Evolutionary conservation across 1,140 invertebrate species (phyloP).

Genomic region (Sinella curviseta): DNA sequence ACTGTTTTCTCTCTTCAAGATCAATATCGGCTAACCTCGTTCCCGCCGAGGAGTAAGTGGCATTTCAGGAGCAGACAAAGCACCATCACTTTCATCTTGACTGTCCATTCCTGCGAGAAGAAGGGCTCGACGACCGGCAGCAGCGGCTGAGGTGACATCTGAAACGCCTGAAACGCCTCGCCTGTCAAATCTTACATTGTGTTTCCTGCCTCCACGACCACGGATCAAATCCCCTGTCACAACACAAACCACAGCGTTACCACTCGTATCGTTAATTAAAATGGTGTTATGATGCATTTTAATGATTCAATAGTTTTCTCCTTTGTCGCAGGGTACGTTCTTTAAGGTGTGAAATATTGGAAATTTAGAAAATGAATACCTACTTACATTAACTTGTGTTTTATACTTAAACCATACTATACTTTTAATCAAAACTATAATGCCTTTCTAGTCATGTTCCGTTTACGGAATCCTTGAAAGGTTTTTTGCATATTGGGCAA

Average conservation of each 20-base stretch:
- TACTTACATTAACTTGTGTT: no score
- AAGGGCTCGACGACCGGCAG: slow-evolving; percentile 51
- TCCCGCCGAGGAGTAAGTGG: slow-evolving; percentile 65
- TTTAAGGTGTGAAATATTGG: no score
- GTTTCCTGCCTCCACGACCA: slow-evolving; percentile 64
- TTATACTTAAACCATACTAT: no score
- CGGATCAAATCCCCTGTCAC: slow-evolving; percentile 73
- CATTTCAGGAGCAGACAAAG: slow-evolving; percentile 74
- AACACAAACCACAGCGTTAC: slow-evolving; percentile 55
- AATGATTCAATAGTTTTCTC: no score
- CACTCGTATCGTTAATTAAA: slow-evolving; percentile 38
- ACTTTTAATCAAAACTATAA: no score
- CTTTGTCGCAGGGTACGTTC: no score
- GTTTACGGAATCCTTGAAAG: no score
- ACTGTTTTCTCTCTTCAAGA: background rate
- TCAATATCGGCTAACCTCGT: slow-evolving; percentile 57
- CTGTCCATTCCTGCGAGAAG: slow-evolving; percentile 56
- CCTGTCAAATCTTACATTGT: slow-evolving; percentile 58
- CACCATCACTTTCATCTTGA: slow-evolving; percentile 78
- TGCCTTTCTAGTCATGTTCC: no score
- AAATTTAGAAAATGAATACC: no score
- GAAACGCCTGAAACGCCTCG: slow-evolving; percentile 47
- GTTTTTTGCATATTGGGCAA: no score
- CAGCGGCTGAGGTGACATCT: slow-evolving; percentile 41
- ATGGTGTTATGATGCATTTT: no score